These are phyloP conservation scores for Onychomys torridus DNA, from an alignment of 2,797 vertebrate genomes.

Conservation along the genomic window DNA sequence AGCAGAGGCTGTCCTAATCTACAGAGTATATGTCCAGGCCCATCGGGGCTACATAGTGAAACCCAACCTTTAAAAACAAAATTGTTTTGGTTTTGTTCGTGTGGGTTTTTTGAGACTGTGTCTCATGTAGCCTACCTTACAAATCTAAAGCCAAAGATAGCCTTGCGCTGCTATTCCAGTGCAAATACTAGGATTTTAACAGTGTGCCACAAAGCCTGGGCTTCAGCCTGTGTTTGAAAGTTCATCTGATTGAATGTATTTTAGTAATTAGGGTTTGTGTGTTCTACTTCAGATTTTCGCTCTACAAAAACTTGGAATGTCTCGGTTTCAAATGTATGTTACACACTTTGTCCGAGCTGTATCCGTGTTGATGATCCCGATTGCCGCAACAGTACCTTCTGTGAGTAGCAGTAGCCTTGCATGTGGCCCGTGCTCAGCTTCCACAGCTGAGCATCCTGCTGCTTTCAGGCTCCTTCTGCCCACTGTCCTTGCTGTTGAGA, in stretches of 20 bases:
- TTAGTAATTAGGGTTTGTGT: background rate
- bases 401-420: slow-evolving; percentile 87
- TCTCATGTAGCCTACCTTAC: background rate
- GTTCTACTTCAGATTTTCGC: slow-evolving; percentile 91
- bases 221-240: slow-evolving; percentile 22
- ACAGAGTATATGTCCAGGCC: background rate
- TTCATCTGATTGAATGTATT: background rate
- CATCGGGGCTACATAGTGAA: background rate
- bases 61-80: background rate
- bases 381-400: slow-evolving; percentile 94
- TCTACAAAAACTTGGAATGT: slow-evolving; percentile 86
- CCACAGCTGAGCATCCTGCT: background rate
- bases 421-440: accelerated
- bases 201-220: background rate
- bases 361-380: slow-evolving; percentile 93
- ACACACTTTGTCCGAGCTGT: slow-evolving; percentile 90
- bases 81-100: no score
- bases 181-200: background rate
- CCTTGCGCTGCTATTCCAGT: background rate
- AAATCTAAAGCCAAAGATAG: background rate
- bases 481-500: background rate
- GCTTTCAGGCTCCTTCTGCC: background rate
- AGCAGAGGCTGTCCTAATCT: background rate
- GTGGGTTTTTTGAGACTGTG: background rate
- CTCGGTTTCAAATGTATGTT: slow-evolving; percentile 88